These are phyloP conservation scores for Abramis brama DNA, from an alignment of 2,113 vertebrate genomes.

Conservation along the genomic window DNA sequence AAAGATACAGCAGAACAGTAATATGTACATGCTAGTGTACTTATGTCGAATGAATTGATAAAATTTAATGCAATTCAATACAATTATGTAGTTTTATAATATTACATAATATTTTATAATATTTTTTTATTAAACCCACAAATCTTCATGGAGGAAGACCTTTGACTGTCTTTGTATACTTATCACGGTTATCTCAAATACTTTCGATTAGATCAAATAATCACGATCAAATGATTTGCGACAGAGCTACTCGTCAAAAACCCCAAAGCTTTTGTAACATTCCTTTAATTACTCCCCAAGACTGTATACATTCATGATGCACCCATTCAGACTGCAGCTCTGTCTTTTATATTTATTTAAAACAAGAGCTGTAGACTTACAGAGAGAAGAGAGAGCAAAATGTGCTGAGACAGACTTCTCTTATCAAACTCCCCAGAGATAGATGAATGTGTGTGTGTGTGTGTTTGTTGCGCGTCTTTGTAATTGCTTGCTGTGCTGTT, in stretches of 20 bases:
- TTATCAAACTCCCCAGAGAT: constrained; percentile 48
- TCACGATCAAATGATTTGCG: background rate
- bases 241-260: background rate
- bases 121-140: too few species aligned
- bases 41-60: too few species aligned
- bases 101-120: too few species aligned
- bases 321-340: background rate
- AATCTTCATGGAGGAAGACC: too few species aligned
- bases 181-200: too few species aligned
- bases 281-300: background rate
- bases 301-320: background rate
- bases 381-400: constrained; percentile 1
- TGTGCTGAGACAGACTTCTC: constrained; percentile 47
- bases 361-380: background rate
- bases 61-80: too few species aligned
- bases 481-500: constrained; percentile 37
- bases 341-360: constrained; percentile 1
- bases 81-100: too few species aligned
- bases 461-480: constrained; percentile 30
- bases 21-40: too few species aligned
- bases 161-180: too few species aligned
- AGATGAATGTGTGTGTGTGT: constrained; percentile 39
- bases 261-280: background rate
- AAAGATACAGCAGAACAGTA: too few species aligned
- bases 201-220: background rate